These are phyloP conservation scores for Cylindroiulus punctatus DNA, from an alignment of 2,888 invertebrate genomes.

Conservation along the genomic window DNA sequence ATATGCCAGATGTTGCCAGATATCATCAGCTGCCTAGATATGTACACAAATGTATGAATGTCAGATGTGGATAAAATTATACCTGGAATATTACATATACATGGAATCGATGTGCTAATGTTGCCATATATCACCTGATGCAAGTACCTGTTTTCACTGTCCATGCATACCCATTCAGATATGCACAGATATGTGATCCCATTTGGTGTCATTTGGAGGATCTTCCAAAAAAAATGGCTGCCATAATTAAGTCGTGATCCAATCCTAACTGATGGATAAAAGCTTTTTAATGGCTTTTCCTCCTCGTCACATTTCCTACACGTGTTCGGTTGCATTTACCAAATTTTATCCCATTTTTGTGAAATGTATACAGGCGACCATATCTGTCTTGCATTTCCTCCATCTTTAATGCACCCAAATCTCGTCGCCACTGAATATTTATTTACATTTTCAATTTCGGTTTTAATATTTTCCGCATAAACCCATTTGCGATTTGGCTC, in stretches of 20 bases:
- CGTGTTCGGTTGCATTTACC: neutral
- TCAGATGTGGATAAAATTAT: too few relatives aligned
- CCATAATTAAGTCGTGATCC: neutral
- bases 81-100: too few relatives aligned
- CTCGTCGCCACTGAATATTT: neutral
- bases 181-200: too few relatives aligned
- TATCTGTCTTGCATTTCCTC: neutral
- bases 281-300: conserved; percentile 17
- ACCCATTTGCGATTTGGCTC: neutral
- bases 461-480: neutral
- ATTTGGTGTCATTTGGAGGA: too few relatives aligned
- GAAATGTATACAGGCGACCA: neutral
- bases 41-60: too few relatives aligned
- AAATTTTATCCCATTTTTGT: neutral
- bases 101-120: too few relatives aligned
- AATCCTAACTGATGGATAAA: conserved; percentile 38
- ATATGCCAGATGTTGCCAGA: too few relatives aligned
- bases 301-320: neutral
- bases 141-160: too few relatives aligned
- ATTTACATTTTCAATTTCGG: conserved; percentile 6
- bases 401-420: neutral
- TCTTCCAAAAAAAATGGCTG: too few relatives aligned
- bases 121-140: too few relatives aligned
- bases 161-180: too few relatives aligned
- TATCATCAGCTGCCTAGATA: too few relatives aligned